phyloP scores from a whole-genome alignment of 2,113 vertebrate species.

The Xenopus tropicalis region DNA sequence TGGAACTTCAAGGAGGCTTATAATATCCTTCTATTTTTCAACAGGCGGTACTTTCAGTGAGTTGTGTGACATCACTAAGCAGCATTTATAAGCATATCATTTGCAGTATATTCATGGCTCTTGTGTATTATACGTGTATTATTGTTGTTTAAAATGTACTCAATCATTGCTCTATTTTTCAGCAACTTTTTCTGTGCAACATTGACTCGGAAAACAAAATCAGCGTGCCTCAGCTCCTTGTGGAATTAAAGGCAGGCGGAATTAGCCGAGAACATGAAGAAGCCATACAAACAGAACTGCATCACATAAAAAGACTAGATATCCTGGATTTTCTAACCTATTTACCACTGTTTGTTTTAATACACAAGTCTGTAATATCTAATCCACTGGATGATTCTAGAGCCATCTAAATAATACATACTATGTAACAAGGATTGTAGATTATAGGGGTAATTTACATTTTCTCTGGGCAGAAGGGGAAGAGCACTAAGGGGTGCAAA shows the following conservation, averaged over 20 bases:
- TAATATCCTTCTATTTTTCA: too few relatives aligned
- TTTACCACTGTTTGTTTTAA: slow-evolving; percentile 62
- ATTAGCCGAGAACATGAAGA: slow-evolving; percentile 54
- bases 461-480: too few relatives aligned
- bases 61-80: too few relatives aligned
- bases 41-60: too few relatives aligned
- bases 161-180: slow-evolving; percentile 29
- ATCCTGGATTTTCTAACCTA: slow-evolving; percentile 64
- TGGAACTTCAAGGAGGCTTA: too few relatives aligned
- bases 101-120: too few relatives aligned
- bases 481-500: too few relatives aligned
- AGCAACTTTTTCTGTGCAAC: slow-evolving; percentile 69
- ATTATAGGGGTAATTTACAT: too few relatives aligned
- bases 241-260: slow-evolving; percentile 62
- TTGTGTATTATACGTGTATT: too few relatives aligned
- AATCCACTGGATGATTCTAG: slow-evolving; percentile 56
- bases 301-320: slow-evolving; percentile 52
- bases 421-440: too few relatives aligned
- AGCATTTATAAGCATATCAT: too few relatives aligned
- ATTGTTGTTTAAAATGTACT: too few relatives aligned
- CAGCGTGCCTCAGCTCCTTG: slow-evolving; percentile 59
- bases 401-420: slow-evolving; percentile 47
- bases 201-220: slow-evolving; percentile 55
- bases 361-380: slow-evolving; percentile 60
- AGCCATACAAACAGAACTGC: slow-evolving; percentile 48